Evolutionary conservation across 2,113 vertebrate genomes (phyloP).

Genomic region (Ammodytes dubius): DNA sequence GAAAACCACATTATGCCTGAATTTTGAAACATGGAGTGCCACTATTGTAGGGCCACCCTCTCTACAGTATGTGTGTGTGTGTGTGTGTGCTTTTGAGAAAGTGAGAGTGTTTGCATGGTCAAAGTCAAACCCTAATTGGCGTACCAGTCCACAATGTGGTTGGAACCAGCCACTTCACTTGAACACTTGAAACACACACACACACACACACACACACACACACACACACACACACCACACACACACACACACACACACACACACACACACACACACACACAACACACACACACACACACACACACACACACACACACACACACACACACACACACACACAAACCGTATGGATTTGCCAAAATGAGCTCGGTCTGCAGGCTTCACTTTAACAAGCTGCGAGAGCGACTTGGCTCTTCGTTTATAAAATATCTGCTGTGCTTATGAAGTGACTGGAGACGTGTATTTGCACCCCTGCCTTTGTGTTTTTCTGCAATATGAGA

Average conservation of each 20-base stretch:
- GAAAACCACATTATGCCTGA: slow-evolving; percentile 38
- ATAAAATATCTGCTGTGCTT: slow-evolving; percentile 13
- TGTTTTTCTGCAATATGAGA: slow-evolving; percentile 37
- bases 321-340: slow-evolving; percentile 23
- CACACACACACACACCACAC: slow-evolving; percentile 28
- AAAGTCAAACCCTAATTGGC: slow-evolving; percentile 74
- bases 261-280: slow-evolving; percentile 31
- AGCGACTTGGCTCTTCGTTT: slow-evolving; percentile 41
- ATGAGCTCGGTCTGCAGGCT: slow-evolving; percentile 24
- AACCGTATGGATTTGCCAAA: slow-evolving; percentile 38
- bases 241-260: slow-evolving; percentile 11
- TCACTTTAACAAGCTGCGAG: slow-evolving; percentile 52
- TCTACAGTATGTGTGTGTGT: slow-evolving; percentile 34
- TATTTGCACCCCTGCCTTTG: slow-evolving; percentile 54
- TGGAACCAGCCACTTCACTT: slow-evolving; percentile 54
- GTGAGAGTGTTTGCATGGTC: slow-evolving; percentile 69
- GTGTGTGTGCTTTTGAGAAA: slow-evolving; percentile 19
- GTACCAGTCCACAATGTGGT: slow-evolving; percentile 69
- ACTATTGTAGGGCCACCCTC: slow-evolving; percentile 46
- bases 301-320: slow-evolving; percentile 32
- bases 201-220: slow-evolving; percentile 14
- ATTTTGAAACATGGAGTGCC: slow-evolving; percentile 23
- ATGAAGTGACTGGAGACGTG: slow-evolving; percentile 42
- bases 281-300: slow-evolving; percentile 16
- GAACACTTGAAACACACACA: too few species aligned